Base-by-base conservation (phyloP, 2,113 vertebrate species). In the Camelus bactrianus region DNA sequence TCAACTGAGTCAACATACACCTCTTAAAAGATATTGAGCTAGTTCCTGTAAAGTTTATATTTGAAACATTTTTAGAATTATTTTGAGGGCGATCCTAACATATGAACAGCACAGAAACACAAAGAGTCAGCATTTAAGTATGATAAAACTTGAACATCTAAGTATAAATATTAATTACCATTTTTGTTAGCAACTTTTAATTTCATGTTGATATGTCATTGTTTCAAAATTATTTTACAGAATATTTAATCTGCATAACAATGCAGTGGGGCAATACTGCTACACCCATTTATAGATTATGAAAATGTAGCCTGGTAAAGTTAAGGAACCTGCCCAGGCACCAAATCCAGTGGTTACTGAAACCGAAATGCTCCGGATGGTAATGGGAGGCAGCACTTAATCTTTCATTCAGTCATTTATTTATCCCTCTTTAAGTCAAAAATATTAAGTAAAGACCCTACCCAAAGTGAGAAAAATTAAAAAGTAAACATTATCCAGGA, bases 171-270 rank as follows among this genome's bases (percentile, higher is more conserved):
- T 42, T 35, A 84, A 81, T 46, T 70, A 73, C 79, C 10, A 56
- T 50, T 91, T 75, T 60, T 75, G 79, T 52, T 54, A 80, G 52
- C 13, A 90, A 92, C 79, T 56, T 77, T 92, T 80, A 67, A 79
- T 89, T 77, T 93, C 69, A 72, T 50, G 5, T 84, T 38, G 32
- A 15, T n/a, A 48, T 52, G 11, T 76, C 58, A 83, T 20, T 89
- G 1, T 38, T 32, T n/a, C 73, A 24, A 60, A 77, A 89, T 35
- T 69, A 28, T 82, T 86, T 15, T 89, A 52, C 26, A 35, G 11
- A 7, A 79, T 75, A 50, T 60, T 90, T 38, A 85, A 80, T 35
- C 22, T 24, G 26, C 14, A 24, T 32, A 91, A n/a, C 7, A 67
- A 67, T 76, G 22, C 4, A 30, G 13, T 5, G 3, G 1, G n/a